A percentile compares a stretch with the other conserved stretches of the same genome.
Evolutionary conservation across 2,797 vertebrate genomes (phyloP).

Genomic region (Tauraco hartlaubi): DNA sequence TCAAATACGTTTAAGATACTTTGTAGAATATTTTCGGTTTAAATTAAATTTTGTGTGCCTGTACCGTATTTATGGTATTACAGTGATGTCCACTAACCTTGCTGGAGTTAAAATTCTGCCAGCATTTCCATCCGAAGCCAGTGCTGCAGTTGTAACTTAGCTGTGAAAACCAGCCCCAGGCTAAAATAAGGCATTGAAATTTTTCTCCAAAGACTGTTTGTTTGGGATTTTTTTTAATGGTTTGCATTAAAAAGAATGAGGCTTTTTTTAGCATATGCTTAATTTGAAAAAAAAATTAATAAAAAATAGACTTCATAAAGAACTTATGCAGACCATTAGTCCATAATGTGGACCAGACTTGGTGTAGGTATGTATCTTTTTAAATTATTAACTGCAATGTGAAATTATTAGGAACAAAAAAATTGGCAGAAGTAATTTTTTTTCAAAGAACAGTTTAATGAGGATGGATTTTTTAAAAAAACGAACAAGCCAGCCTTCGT

Average conservation of each 20-base stretch:
- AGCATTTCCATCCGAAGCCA: neutral
- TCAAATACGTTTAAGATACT: neutral
- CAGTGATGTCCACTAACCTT: neutral
- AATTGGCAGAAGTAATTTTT: neutral
- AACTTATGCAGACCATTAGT: slow-evolving; percentile 1
- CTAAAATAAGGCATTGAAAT: neutral
- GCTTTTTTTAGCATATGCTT: neutral
- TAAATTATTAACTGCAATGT: neutral
- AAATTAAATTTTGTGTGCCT: neutral
- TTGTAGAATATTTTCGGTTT: neutral
- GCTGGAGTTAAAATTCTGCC: neutral
- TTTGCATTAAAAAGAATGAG: neutral
- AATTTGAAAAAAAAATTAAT: neutral
- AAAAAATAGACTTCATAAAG: neutral
- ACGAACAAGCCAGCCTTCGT: neutral
- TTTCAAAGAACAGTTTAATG: neutral
- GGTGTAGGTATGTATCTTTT: neutral
- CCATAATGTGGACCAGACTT: neutral
- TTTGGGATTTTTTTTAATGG: neutral
- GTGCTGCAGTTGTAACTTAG: neutral
- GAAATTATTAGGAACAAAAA: neutral
- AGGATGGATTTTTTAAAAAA: neutral
- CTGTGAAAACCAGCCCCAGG: slow-evolving; percentile 43
- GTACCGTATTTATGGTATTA: neutral
- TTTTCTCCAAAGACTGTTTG: slow-evolving; percentile 1